A percentile compares a stretch with the other conserved stretches of the same genome.
phyloP scores from a whole-genome alignment of 2,888 invertebrate genomes.

The Sipha maydis region DNA sequence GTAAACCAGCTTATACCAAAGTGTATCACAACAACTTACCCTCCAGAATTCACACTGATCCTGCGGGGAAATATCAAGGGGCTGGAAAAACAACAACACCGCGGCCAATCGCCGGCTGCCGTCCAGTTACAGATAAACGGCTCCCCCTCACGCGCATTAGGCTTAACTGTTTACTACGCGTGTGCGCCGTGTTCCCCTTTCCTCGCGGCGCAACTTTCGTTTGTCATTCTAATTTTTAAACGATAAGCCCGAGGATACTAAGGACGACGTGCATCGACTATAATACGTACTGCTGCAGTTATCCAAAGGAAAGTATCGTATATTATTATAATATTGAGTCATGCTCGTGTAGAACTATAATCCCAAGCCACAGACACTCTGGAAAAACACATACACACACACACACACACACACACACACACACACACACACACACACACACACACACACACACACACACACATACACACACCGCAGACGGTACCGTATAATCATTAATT shows the following conservation, averaged over 20 bases:
- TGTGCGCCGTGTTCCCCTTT: too few relatives aligned
- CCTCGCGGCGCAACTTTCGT: constrained; percentile 19
- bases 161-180: not conserved
- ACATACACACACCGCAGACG: too few relatives aligned
- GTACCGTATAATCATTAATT: too few relatives aligned
- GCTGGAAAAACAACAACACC: constrained; percentile 58
- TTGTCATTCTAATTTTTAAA: constrained; percentile 49
- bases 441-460: too few relatives aligned
- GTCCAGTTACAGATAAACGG: constrained; percentile 34
- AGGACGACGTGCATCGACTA: too few relatives aligned
- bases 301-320: not conserved
- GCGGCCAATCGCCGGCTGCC: constrained; percentile 24
- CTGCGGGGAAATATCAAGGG: constrained; percentile 23
- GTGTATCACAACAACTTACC: constrained; percentile 8
- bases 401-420: too few relatives aligned
- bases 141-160: not conserved
- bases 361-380: too few relatives aligned
- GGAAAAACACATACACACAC: too few relatives aligned
- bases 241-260: not conserved
- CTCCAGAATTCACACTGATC: not conserved
- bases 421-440: too few relatives aligned
- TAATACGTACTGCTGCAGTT: too few relatives aligned
- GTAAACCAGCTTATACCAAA: not conserved
- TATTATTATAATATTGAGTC: not conserved
- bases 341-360: too few relatives aligned